Conservation (phyloP, 1,140 invertebrate species). For the Drosophila parvula region DNA sequence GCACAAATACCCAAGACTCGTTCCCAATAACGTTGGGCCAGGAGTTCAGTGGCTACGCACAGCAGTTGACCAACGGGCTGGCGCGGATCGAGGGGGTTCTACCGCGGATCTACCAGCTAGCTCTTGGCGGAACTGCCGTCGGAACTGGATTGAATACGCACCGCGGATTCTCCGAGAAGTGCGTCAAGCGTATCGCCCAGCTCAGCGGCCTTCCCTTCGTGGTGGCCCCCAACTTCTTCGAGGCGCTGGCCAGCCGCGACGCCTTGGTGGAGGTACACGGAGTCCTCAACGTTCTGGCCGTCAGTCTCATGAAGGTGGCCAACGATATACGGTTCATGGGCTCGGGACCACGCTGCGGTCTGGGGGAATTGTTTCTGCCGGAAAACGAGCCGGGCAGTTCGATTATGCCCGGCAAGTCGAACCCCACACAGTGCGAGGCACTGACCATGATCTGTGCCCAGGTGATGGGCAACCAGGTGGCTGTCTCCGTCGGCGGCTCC, state of each 20-base stretch:
- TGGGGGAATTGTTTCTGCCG: conserved; percentile 96
- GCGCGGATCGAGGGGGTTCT: conserved; percentile 92
- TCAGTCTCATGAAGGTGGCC: conserved; percentile 98
- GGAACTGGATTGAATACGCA: conserved; percentile 97
- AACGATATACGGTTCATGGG: conserved; percentile 98
- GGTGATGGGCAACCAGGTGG: conserved; percentile 99
- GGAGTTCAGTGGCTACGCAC: conserved; percentile 97
- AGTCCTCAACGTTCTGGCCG: conserved; percentile 96
- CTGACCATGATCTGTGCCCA: conserved; percentile 99
- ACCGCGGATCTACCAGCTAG: conserved; percentile 94
- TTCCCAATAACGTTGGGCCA: conserved; percentile 98
- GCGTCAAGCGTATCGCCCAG: conserved; percentile 91
- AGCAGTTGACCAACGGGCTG: conserved; percentile 95
- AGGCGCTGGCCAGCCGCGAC: conserved; percentile 97
- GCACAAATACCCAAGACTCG: conserved; percentile 95
- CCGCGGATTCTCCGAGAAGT: conserved; percentile 94
- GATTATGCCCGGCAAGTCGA: conserved; percentile 99
- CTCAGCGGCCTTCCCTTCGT: conserved; percentile 93
- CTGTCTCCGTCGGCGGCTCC: conserved; percentile 94
- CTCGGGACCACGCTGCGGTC: conserved; percentile 97
- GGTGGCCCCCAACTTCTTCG: conserved; percentile 98
- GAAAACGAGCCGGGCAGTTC: conserved; percentile 99
- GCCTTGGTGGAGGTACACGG: conserved; percentile 98
- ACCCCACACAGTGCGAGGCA: conserved; percentile 99
- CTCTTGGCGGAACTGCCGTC: conserved; percentile 98